phyloP scores from a whole-genome alignment of 2,888 invertebrate species.

The Pyrrhosoma nymphula region DNA sequence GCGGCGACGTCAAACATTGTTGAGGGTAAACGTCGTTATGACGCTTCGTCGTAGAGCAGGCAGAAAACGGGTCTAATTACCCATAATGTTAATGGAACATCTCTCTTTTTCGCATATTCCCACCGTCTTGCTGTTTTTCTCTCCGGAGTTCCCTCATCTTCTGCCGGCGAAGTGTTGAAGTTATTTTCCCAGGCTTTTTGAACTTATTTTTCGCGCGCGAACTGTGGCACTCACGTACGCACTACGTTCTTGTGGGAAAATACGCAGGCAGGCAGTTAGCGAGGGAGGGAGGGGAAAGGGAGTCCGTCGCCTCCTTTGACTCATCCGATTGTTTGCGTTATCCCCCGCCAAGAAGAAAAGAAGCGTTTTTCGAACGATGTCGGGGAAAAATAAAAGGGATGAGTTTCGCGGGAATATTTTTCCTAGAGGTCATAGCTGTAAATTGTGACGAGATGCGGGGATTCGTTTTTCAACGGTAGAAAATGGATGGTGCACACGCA shows the following conservation, averaged over 20 bases:
- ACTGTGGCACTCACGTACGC: conserved; percentile 21
- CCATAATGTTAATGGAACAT: conserved; percentile 1
- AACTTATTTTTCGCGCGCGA: conserved; percentile 19
- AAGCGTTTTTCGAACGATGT: background rate
- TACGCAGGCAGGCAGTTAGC: background rate
- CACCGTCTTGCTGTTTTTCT: conserved; percentile 34
- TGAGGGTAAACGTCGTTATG: background rate
- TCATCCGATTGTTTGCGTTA: background rate
- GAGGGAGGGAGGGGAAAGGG: background rate
- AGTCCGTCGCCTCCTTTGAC: background rate
- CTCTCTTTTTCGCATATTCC: background rate
- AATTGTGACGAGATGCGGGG: background rate
- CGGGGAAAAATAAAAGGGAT: background rate
- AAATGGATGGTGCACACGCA: background rate
- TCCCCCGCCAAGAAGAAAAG: background rate
- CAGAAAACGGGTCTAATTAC: conserved; percentile 4
- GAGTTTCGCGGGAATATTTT: background rate
- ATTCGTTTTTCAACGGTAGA: background rate
- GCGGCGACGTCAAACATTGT: background rate
- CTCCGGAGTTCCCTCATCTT: background rate
- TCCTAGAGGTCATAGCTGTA: background rate
- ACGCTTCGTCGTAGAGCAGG: background rate
- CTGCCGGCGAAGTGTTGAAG: background rate
- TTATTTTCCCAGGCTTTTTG: conserved; percentile 49
- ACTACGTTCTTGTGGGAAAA: conserved; percentile 14